Evolutionary conservation across 2,888 invertebrate genomes (phyloP).

Genomic region (Cecidostiba fungosa): DNA sequence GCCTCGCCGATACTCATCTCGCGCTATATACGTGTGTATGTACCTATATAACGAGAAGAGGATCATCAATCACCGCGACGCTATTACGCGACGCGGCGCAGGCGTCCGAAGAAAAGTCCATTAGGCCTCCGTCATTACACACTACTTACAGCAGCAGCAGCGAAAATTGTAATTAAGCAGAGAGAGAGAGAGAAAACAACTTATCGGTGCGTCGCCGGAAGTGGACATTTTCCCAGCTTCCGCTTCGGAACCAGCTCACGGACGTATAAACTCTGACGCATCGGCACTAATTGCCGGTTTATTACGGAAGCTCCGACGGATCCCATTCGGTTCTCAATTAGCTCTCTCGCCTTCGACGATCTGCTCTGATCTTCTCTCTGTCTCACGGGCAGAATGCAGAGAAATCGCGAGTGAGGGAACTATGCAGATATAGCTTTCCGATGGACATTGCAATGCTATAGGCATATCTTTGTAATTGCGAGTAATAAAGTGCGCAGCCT

Average conservation of each 20-base stretch:
- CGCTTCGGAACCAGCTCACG: constrained; percentile 75
- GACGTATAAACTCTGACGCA: constrained; percentile 67
- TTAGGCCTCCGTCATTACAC: constrained; percentile 3
- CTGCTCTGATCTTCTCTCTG: neutral
- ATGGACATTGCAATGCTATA: constrained; percentile 11
- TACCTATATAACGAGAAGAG: neutral
- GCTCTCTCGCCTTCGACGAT: constrained; percentile 28
- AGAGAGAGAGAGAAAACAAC: neutral
- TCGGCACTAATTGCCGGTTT: constrained; percentile 50
- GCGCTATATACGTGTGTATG: neutral
- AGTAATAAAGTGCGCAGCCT: neutral
- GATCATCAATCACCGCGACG: constrained; percentile 10
- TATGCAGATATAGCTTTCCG: constrained; percentile 4
- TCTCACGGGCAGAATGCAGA: neutral
- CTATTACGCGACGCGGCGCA: constrained; percentile 3
- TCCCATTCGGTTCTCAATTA: constrained; percentile 29
- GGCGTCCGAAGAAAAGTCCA: constrained; percentile 21
- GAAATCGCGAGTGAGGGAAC: neutral
- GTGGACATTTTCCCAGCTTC: constrained; percentile 68
- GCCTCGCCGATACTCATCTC: neutral
- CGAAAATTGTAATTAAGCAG: neutral
- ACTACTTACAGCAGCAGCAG: too few relatives aligned
- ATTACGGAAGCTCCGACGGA: constrained; percentile 49
- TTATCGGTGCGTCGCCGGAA: constrained; percentile 62
- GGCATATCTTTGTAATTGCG: neutral